Conservation (phyloP, 1,140 invertebrate genomes). For the Drosophila tropicalis region DNA sequence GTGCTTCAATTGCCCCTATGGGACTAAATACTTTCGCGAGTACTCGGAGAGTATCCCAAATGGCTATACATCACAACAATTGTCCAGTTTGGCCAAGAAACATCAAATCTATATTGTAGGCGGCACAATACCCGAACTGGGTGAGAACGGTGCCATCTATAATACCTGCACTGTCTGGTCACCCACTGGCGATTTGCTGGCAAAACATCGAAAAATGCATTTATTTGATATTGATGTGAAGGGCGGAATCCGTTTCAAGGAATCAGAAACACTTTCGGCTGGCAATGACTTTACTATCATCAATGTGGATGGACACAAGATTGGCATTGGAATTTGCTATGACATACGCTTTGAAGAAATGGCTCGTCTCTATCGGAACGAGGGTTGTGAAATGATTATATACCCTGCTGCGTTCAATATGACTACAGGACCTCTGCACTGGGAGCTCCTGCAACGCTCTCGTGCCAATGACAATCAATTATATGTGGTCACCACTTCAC, state of each 20-base stretch:
- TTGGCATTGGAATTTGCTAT: conserved; percentile 97
- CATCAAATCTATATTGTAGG: conserved; percentile 93
- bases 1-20: conserved; percentile 98
- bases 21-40: conserved; percentile 87
- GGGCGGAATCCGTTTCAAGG: conserved; percentile 95
- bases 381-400: conserved; percentile 92
- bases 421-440: conserved; percentile 96
- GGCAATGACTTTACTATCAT: conserved; percentile 92
- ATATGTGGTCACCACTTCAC: conserved; percentile 89
- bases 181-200: conserved; percentile 89
- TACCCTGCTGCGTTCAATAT: conserved; percentile 98
- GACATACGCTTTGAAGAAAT: conserved; percentile 96
- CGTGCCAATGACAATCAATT: conserved; percentile 94
- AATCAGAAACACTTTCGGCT: conserved; percentile 92
- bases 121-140: conserved; percentile 94
- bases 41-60: conserved; percentile 93
- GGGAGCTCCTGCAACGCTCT: conserved; percentile 92
- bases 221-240: conserved; percentile 98
- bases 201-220: conserved; percentile 93
- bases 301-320: conserved; percentile 89
- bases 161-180: conserved; percentile 97
- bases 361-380: conserved; percentile 91
- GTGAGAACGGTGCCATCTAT: conserved; percentile 87
- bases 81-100: conserved; percentile 91
- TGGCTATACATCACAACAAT: conserved; percentile 88